A percentile compares a stretch with the other conserved stretches of the same genome.
These are phyloP conservation scores for Odontomachus brunneus DNA, from an alignment of 1,140 invertebrate genomes.

Conservation along the genomic window DNA sequence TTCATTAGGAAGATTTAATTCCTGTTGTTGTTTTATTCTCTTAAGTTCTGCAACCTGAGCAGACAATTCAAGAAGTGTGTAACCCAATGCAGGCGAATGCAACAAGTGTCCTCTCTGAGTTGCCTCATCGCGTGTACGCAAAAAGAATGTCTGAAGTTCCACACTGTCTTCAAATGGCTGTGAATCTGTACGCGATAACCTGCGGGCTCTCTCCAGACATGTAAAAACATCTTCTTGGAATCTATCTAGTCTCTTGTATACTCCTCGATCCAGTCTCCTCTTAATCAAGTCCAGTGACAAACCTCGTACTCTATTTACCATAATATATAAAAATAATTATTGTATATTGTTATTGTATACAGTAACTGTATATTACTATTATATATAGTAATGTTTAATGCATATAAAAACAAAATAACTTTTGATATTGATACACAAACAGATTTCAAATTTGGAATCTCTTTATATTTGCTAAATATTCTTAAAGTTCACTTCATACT, in stretches of 20 bases:
- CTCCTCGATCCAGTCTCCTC: slow-evolving; percentile 92
- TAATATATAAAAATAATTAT: slow-evolving; percentile 61
- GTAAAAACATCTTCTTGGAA: slow-evolving; percentile 99
- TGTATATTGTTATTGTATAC: neutral
- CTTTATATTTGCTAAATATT: slow-evolving; percentile 26
- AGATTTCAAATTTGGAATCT: neutral
- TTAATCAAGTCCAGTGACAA: slow-evolving; percentile 95
- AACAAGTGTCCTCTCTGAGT: slow-evolving; percentile 93
- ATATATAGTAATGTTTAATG: neutral
- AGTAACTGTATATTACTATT: too few relatives aligned
- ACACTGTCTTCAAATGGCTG: slow-evolving; percentile 98
- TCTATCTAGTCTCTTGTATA: slow-evolving; percentile 96
- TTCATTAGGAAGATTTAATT: slow-evolving; percentile 88
- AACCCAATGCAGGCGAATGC: slow-evolving; percentile 94
- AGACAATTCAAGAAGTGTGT: slow-evolving; percentile 90
- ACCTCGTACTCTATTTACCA: slow-evolving; percentile 89
- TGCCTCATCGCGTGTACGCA: slow-evolving; percentile 90
- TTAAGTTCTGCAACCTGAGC: slow-evolving; percentile 91
- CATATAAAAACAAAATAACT: neutral
- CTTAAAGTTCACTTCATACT: slow-evolving; percentile 81
- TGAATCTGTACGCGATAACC: slow-evolving; percentile 95
- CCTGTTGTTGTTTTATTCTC: slow-evolving; percentile 91
- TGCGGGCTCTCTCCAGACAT: slow-evolving; percentile 95
- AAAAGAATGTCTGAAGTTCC: slow-evolving; percentile 96
- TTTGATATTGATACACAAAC: neutral